A percentile compares a stretch with the other conserved stretches of the same genome.
Evolutionary conservation across 64 coral and sea anemone species (phyloP).

Genomic region (Hydrozoanthus tunicans): DNA sequence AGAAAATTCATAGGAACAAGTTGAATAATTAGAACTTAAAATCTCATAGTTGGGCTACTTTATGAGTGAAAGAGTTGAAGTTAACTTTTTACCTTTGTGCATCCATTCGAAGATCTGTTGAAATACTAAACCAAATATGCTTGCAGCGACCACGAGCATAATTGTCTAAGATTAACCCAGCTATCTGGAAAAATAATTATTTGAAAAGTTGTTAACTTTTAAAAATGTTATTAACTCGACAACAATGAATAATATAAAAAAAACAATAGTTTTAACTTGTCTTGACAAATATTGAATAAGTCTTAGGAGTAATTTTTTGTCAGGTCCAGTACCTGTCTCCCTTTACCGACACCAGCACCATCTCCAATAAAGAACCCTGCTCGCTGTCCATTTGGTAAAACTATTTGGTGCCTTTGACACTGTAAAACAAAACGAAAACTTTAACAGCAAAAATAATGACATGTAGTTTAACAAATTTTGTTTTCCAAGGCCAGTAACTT

Average conservation of each 20-base stretch:
- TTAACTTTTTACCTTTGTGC: conserved; percentile 78
- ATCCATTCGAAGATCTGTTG: conserved; percentile 89
- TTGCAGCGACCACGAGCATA: conserved; percentile 87
- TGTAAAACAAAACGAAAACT: conserved; percentile 13
- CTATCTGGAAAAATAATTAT: conserved; percentile 60
- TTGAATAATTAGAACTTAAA: no score
- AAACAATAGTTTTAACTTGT: background rate
- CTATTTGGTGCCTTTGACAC: conserved; percentile 92
- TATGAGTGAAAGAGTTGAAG: no score
- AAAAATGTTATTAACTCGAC: background rate
- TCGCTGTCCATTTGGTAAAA: conserved; percentile 86
- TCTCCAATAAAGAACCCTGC: conserved; percentile 99
- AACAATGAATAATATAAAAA: background rate
- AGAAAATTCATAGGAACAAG: no score
- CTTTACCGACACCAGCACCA: conserved; percentile 98
- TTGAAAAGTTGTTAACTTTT: background rate
- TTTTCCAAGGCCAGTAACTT: no score
- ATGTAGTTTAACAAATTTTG: no score
- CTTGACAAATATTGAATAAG: background rate
- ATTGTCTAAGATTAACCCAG: conserved; percentile 90
- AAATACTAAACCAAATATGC: conserved; percentile 96
- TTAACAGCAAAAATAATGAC: no score
- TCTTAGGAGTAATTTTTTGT: background rate
- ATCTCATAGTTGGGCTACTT: no score
- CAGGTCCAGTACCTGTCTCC: conserved; percentile 76